These are phyloP conservation scores for Rhodeus uyekii DNA, from an alignment of 2,797 vertebrate species.

Conservation along the genomic window DNA sequence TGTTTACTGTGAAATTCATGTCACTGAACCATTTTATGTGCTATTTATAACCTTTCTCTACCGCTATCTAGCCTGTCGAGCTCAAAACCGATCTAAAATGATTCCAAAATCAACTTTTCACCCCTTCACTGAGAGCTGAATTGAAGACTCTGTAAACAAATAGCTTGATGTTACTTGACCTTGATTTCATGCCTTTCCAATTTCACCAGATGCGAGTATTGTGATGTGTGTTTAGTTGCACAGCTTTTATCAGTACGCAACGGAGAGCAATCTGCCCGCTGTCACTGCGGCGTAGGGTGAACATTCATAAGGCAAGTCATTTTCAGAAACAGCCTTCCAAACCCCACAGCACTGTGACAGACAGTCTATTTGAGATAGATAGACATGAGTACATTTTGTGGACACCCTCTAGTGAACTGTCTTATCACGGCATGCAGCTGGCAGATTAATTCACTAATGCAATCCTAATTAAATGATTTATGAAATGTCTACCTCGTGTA, in stretches of 20 bases:
- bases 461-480: conserved; percentile 58
- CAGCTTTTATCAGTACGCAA: conserved; percentile 15
- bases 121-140: neutral
- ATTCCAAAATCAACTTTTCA: conserved; percentile 12
- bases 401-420: conserved; percentile 45
- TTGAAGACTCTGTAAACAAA: conserved; percentile 20
- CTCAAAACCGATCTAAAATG: neutral
- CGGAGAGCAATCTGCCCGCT: conserved; percentile 37
- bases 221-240: conserved; percentile 7
- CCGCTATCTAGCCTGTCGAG: neutral
- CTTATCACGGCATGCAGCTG: conserved; percentile 38
- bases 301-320: conserved; percentile 28
- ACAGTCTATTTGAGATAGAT: conserved; percentile 44
- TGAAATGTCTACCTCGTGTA: conserved; percentile 42
- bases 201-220: conserved; percentile 1
- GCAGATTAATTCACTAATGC: conserved; percentile 51
- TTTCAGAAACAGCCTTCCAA: conserved; percentile 23
- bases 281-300: conserved; percentile 22
- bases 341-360: conserved; percentile 33
- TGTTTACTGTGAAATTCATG: neutral
- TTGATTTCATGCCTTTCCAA: conserved; percentile 32
- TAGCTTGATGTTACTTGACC: conserved; percentile 19
- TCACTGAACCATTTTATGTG: neutral
- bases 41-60: neutral
- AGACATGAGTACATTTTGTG: conserved; percentile 26